A percentile compares a stretch with the other conserved stretches of the same genome.
Conservation (phyloP, 1,140 invertebrate genomes). For the Ectropis grisescens region DNA sequence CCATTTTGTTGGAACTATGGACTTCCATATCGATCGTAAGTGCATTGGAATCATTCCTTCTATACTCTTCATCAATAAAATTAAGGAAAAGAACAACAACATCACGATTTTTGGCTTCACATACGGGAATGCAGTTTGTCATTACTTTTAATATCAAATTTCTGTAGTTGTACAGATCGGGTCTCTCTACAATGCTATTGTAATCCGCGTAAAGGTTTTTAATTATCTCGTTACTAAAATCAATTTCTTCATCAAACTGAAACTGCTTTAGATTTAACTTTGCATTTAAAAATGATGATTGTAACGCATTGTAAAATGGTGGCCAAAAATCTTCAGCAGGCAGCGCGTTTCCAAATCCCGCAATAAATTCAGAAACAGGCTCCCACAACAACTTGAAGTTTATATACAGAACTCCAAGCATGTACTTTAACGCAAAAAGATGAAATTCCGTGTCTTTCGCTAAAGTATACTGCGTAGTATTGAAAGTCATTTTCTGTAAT, state of each 20-base stretch:
- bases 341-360: slow-evolving; percentile 78
- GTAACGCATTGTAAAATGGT: slow-evolving; percentile 77
- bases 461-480: slow-evolving; percentile 71
- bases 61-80: slow-evolving; percentile 80
- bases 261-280: slow-evolving; percentile 44
- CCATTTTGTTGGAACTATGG: slow-evolving; percentile 28
- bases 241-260: slow-evolving; percentile 41
- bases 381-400: slow-evolving; percentile 94
- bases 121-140: slow-evolving; percentile 77
- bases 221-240: slow-evolving; percentile 30
- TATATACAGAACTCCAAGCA: slow-evolving; percentile 85
- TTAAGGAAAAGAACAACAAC: slow-evolving; percentile 82
- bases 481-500: slow-evolving; percentile 79
- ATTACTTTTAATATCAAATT: slow-evolving; percentile 86
- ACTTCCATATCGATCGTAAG: slow-evolving; percentile 45
- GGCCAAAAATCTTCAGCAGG: slow-evolving; percentile 82
- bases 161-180: slow-evolving; percentile 82
- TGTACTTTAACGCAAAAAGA: slow-evolving; percentile 78
- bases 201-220: slow-evolving; percentile 44
- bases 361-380: slow-evolving; percentile 81
- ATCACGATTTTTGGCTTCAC: slow-evolving; percentile 84
- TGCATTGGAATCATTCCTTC: slow-evolving; percentile 43
- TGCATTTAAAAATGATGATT: slow-evolving; percentile 42
- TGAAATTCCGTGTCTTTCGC: slow-evolving; percentile 70
- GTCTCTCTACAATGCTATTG: slow-evolving; percentile 67